Percentiles rank a stretch among this genome's conserved stretches.
phyloP scores from a whole-genome alignment of 2,113 vertebrate genomes.

The Psophia crepitans region DNA sequence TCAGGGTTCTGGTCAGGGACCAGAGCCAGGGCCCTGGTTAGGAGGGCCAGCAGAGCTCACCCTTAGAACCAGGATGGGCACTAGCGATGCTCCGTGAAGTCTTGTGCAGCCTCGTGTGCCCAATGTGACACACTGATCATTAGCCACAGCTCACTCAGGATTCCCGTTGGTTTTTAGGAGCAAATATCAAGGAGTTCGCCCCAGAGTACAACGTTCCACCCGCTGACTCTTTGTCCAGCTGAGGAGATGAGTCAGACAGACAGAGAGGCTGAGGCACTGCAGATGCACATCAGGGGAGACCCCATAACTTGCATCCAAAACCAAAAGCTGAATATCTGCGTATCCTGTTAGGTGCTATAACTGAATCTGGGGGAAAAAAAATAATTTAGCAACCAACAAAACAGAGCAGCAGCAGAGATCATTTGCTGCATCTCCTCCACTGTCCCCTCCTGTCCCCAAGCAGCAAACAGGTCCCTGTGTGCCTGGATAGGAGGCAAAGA shows the following conservation, averaged over 20 bases:
- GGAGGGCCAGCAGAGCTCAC: neutral
- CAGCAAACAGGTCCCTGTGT: neutral
- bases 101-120: neutral
- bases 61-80: neutral
- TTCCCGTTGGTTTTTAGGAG: neutral
- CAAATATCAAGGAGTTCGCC: neutral
- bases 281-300: neutral
- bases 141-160: neutral
- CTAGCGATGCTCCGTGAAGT: neutral
- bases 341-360: neutral
- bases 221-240: rapidly evolving
- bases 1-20: neutral
- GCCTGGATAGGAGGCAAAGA: neutral
- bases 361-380: neutral
- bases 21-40: neutral
- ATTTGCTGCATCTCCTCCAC: neutral
- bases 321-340: neutral
- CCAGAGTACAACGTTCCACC: neutral
- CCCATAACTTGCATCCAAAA: neutral
- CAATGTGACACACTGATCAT: neutral
- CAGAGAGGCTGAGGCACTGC: neutral
- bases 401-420: neutral
- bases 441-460: neutral
- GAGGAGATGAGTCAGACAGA: neutral
- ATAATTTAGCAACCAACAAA: neutral